phyloP scores from a whole-genome alignment of 1,140 invertebrate species.

The Phortica variegata region DNA sequence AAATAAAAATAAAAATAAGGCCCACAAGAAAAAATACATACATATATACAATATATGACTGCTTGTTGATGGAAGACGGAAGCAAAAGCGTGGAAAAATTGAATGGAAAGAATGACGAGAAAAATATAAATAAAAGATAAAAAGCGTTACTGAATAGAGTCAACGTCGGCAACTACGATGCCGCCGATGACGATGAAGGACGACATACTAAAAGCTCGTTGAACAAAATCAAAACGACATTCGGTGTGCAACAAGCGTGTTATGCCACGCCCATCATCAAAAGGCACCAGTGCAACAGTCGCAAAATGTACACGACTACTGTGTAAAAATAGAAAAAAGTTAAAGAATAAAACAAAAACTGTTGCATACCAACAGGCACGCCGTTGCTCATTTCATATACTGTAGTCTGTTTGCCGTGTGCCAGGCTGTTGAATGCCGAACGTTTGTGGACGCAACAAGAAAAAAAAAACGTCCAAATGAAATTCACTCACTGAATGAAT shows the following conservation, averaged over 20 bases:
- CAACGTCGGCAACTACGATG: conserved; percentile 6
- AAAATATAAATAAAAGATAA: conserved; percentile 40
- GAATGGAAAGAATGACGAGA: conserved; percentile 4
- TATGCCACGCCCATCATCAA: background rate
- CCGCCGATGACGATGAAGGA: no score
- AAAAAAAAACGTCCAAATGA: conserved; percentile 23
- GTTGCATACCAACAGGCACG: conserved; percentile 46
- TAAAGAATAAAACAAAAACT: conserved; percentile 28
- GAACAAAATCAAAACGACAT: conserved; percentile 55
- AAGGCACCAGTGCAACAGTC: conserved; percentile 25
- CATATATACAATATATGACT: no score
- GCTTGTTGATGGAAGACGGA: no score
- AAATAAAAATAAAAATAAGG: conserved; percentile 13
- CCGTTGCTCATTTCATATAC: conserved; percentile 49
- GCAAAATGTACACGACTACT: conserved; percentile 22
- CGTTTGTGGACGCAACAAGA: conserved; percentile 28
- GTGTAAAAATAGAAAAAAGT: no score
- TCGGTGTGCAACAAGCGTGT: conserved; percentile 9
- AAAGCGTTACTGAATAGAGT: conserved; percentile 46
- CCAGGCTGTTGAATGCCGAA: conserved; percentile 18
- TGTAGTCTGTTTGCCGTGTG: conserved; percentile 25
- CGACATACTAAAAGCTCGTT: no score
- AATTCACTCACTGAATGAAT: conserved; percentile 18
- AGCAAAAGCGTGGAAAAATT: conserved; percentile 12
- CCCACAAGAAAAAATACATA: conserved; percentile 21